phyloP scores from a whole-genome alignment of 2,888 invertebrate genomes.

The Reticulitermes lucifugus region DNA sequence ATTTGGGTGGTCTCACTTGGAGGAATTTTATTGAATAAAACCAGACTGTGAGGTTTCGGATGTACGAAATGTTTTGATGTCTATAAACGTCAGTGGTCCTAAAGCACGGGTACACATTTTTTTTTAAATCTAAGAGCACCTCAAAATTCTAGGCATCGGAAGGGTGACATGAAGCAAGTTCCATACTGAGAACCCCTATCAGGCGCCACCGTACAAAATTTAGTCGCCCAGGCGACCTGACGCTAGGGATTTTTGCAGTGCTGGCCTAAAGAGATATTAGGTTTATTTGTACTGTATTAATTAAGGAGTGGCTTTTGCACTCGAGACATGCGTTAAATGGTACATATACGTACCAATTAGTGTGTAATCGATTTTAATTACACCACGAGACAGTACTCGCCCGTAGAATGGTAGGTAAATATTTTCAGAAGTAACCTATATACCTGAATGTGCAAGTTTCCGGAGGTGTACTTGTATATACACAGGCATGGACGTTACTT shows the following conservation, averaged over 20 bases:
- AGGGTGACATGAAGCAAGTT: no score
- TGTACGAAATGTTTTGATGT: neutral
- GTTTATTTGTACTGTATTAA: neutral
- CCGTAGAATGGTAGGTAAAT: neutral
- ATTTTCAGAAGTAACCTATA: neutral
- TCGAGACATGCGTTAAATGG: neutral
- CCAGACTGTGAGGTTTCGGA: neutral
- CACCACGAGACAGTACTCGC: neutral
- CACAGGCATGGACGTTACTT: no score
- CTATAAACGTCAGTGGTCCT: slow-evolving; percentile 8
- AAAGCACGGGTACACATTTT: neutral
- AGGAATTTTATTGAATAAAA: no score
- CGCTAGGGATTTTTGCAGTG: no score
- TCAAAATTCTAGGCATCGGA: no score
- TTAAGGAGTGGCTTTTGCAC: neutral
- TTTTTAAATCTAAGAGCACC: neutral
- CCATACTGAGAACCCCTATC: no score
- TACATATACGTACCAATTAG: neutral
- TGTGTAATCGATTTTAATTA: neutral
- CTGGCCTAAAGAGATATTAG: no score
- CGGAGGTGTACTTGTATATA: neutral
- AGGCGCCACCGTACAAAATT: no score
- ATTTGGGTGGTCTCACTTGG: no score
- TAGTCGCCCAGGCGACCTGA: no score
- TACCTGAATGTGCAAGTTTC: neutral